phyloP scores from a whole-genome alignment of 2,888 invertebrate genomes.

The Acanthosoma haemorrhoidale region DNA sequence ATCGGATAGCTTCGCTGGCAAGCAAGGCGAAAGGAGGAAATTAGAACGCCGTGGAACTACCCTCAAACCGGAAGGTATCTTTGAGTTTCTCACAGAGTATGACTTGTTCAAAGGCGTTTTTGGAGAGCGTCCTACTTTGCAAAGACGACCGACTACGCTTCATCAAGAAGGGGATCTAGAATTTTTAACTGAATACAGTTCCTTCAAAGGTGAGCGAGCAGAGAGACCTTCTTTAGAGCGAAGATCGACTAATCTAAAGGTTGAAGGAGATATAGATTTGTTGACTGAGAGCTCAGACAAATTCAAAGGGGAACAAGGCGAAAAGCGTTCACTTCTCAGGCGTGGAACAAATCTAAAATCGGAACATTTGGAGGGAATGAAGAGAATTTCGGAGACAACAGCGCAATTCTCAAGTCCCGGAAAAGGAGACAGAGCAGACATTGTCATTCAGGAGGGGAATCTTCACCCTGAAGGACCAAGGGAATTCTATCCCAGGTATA shows the following conservation, averaged over 20 bases:
- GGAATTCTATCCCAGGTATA: slow-evolving; percentile 30
- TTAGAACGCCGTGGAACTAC: slow-evolving; percentile 18
- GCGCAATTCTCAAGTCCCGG: slow-evolving; percentile 1
- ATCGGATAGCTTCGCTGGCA: slow-evolving; percentile 32
- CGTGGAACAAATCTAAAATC: slow-evolving; percentile 4
- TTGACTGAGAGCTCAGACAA: slow-evolving; percentile 38
- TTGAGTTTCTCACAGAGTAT: slow-evolving; percentile 33
- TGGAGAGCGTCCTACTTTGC: slow-evolving; percentile 33
- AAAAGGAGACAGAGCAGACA: slow-evolving; percentile 1
- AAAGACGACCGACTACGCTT: slow-evolving; percentile 39
- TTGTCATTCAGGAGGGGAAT: not conserved
- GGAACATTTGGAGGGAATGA: slow-evolving; percentile 17
- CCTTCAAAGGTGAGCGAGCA: slow-evolving; percentile 36
- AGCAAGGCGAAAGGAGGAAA: slow-evolving; percentile 31
- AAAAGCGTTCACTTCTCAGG: not conserved
- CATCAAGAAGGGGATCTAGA: slow-evolving; percentile 37
- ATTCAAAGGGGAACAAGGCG: slow-evolving; percentile 35
- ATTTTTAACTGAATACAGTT: slow-evolving; percentile 37
- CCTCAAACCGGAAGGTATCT: slow-evolving; percentile 36
- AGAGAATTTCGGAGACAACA: slow-evolving; percentile 18
- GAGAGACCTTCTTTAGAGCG: slow-evolving; percentile 37
- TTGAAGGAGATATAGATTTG: slow-evolving; percentile 38
- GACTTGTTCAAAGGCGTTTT: slow-evolving; percentile 33
- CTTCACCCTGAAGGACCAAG: slow-evolving; percentile 15
- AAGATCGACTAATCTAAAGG: slow-evolving; percentile 38